These are phyloP conservation scores for Centruroides vittatus DNA, from an alignment of 1,140 invertebrate genomes.

Conservation along the genomic window DNA sequence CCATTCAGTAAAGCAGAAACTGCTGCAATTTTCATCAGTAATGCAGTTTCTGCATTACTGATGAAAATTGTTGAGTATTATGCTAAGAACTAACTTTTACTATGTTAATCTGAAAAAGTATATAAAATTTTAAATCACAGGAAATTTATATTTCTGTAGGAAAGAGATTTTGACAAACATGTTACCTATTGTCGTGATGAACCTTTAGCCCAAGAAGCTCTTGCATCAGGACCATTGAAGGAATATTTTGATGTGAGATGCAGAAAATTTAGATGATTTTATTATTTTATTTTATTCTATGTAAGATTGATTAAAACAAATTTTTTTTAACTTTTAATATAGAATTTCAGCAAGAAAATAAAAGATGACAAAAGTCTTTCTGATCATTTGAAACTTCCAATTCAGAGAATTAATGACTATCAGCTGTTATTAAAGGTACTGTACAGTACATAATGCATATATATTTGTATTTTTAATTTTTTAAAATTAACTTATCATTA, in stretches of 20 bases:
- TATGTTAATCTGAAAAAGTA: too few relatives aligned
- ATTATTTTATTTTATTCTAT: neutral
- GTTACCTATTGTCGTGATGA: slow-evolving; percentile 77
- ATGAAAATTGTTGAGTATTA: too few relatives aligned
- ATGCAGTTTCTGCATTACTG: too few relatives aligned
- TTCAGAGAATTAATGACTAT: slow-evolving; percentile 93
- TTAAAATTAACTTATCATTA: neutral
- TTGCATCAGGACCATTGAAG: slow-evolving; percentile 47
- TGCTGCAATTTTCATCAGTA: too few relatives aligned
- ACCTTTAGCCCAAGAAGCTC: slow-evolving; percentile 62
- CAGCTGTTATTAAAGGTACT: slow-evolving; percentile 82
- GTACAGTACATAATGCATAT: neutral
- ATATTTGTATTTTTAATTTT: neutral
- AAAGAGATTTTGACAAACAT: slow-evolving; percentile 85
- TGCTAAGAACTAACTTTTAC: too few relatives aligned
- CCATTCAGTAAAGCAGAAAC: too few relatives aligned
- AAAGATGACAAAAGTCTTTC: slow-evolving; percentile 75
- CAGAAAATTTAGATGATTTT: neutral
- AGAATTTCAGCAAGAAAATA: slow-evolving; percentile 70
- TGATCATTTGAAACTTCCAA: slow-evolving; percentile 82
- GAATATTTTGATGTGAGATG: slow-evolving; percentile 65
- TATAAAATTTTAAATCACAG: too few relatives aligned
- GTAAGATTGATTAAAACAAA: neutral
- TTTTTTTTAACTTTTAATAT: slow-evolving; percentile 6
- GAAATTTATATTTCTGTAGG: slow-evolving; percentile 26